phyloP scores from a whole-genome alignment of 2,888 invertebrate genomes.

The Cephus spinipes region DNA sequence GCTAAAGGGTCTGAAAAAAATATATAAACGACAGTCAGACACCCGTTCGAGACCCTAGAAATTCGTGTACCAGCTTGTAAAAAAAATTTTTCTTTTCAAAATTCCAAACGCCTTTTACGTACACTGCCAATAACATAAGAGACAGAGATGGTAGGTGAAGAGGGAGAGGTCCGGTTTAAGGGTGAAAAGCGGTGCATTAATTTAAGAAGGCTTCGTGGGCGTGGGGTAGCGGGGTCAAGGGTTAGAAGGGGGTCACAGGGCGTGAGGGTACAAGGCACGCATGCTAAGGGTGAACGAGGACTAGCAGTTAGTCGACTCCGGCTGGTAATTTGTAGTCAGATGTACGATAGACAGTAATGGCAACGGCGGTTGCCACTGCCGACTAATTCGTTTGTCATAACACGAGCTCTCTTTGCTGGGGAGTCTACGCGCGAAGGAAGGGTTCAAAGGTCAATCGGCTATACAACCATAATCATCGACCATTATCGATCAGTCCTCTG shows the following conservation, averaged over 20 bases:
- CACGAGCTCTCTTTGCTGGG: conserved; percentile 53
- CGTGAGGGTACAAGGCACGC: background rate
- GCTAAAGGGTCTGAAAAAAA: background rate
- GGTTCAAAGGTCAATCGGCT: background rate
- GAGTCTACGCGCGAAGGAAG: conserved; percentile 1
- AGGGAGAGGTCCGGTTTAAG: background rate
- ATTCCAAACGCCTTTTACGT: background rate
- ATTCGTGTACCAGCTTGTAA: background rate
- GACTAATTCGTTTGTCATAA: conserved; percentile 63
- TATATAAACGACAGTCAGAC: background rate
- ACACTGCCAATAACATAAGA: background rate
- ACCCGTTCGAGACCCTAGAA: background rate
- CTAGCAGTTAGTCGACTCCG: conserved; percentile 50
- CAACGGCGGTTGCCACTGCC: conserved; percentile 39
- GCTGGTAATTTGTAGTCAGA: conserved; percentile 59
- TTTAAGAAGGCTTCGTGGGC: background rate
- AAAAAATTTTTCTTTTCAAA: background rate
- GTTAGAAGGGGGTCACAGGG: background rate
- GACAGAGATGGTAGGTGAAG: background rate
- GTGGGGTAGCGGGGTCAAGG: background rate
- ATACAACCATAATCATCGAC: background rate
- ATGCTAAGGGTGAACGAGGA: conserved; percentile 9
- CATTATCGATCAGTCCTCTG: background rate
- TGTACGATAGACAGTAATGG: conserved; percentile 55
- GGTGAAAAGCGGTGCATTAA: background rate